Conservation (phyloP, 2,113 vertebrate genomes). For the Vombatus ursinus region DNA sequence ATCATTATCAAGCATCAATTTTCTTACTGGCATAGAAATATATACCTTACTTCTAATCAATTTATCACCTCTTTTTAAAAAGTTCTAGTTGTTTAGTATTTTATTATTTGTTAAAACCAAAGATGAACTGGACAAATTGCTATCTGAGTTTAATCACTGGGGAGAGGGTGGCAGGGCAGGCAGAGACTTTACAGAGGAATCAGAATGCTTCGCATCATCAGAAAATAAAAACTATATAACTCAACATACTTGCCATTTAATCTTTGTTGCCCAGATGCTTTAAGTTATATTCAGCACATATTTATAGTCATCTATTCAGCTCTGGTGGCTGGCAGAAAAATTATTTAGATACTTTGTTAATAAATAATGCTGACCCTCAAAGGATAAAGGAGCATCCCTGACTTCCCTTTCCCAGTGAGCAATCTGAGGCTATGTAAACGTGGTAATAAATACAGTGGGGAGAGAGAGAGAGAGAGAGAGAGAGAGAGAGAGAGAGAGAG, state of each 20-base stretch:
- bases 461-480: background rate
- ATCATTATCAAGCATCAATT: background rate
- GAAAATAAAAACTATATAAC: background rate
- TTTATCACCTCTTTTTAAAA: background rate
- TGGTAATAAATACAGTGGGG: background rate
- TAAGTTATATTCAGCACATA: background rate
- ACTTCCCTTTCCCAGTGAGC: background rate
- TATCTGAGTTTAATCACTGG: background rate
- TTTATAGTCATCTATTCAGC: background rate
- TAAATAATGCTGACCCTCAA: background rate
- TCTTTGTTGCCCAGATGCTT: background rate
- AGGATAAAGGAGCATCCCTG: background rate
- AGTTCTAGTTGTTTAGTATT: background rate
- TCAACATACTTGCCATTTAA: background rate
- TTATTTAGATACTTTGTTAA: background rate
- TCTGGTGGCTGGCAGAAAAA: background rate
- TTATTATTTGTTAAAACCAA: background rate
- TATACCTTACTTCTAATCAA: background rate
- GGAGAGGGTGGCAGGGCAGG: fast-evolving
- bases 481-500: background rate
- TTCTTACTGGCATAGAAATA: background rate
- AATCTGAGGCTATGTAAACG: background rate
- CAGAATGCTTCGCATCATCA: background rate
- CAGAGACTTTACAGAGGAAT: background rate
- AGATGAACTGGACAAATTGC: background rate